Conservation (phyloP, 2,113 vertebrate species). For the Hippopotamus amphibius region DNA sequence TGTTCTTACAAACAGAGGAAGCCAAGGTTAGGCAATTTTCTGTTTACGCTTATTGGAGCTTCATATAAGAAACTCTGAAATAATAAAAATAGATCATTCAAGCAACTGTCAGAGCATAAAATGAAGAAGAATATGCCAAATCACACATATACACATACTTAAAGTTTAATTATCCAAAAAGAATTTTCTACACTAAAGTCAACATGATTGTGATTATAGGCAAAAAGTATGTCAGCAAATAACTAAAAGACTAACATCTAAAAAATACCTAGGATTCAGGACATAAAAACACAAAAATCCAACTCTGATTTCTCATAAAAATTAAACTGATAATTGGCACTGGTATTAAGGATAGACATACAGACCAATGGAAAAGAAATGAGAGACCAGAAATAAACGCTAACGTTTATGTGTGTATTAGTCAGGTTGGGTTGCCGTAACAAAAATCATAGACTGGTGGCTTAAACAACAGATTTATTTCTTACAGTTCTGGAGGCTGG, state of each 20-base stretch:
- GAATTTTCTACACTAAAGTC: conserved; percentile 27
- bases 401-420: not conserved
- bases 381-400: not conserved
- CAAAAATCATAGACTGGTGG: not conserved
- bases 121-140: conserved; percentile 21
- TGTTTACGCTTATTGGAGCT: not conserved
- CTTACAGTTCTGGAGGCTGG: not conserved
- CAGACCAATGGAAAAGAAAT: not conserved
- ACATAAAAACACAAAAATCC: conserved; percentile 47
- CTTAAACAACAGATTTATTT: not conserved
- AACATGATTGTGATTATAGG: conserved; percentile 31
- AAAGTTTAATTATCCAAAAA: conserved; percentile 43
- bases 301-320: conserved; percentile 1
- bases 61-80: conserved; percentile 56
- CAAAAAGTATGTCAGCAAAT: conserved; percentile 42
- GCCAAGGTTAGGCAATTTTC: not conserved
- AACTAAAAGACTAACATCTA: not conserved
- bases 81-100: not conserved
- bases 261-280: not conserved
- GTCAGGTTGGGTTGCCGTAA: not conserved
- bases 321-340: not conserved
- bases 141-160: not conserved
- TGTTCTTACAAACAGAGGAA: conserved; percentile 10
- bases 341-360: conserved; percentile 23
- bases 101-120: not conserved